A percentile compares a stretch with the other conserved stretches of the same genome.
Evolutionary conservation across 2,888 invertebrate genomes (phyloP).

Genomic region (Palloptera scutellata): DNA sequence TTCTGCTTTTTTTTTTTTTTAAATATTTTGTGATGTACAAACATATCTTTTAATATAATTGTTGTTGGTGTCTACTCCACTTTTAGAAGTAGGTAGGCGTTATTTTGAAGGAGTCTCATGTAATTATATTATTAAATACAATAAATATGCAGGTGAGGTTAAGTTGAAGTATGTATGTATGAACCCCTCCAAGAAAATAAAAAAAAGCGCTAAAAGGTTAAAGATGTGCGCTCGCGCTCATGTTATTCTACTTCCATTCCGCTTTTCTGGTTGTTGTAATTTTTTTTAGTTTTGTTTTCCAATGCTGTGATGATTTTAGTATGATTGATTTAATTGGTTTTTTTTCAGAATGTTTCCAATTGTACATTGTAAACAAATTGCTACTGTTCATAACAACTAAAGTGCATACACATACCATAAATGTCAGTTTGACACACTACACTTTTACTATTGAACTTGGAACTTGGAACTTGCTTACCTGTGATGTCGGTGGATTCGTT

Average conservation of each 20-base stretch:
- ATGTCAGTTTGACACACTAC: constrained; percentile 13
- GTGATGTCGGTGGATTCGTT: constrained; percentile 62
- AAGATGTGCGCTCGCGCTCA: too few species aligned
- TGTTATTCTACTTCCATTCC: too few species aligned
- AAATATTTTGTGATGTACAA: neutral
- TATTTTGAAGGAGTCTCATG: constrained; percentile 33
- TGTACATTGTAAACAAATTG: neutral
- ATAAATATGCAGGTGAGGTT: constrained; percentile 27
- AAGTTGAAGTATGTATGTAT: too few species aligned
- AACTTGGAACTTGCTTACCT: constrained; percentile 55
- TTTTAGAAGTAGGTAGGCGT: constrained; percentile 47
- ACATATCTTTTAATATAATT: neutral
- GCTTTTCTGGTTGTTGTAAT: too few species aligned
- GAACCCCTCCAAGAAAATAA: too few species aligned
- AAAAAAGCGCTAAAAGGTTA: too few species aligned
- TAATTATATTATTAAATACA: constrained; percentile 55
- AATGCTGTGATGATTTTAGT: neutral
- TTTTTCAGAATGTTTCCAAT: constrained; percentile 27
- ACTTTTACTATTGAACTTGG: neutral
- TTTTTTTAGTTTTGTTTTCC: too few species aligned
- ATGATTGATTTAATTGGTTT: constrained; percentile 47
- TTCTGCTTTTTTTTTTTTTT: constrained; percentile 1
- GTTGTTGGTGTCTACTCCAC: neutral
- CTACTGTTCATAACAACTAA: constrained; percentile 11
- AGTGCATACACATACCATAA: constrained; percentile 10